A percentile compares a stretch with the other conserved stretches of the same genome.
Evolutionary conservation across 23 tunicate genomes (phyloP).

Genomic region (Trididemnum clinides): DNA sequence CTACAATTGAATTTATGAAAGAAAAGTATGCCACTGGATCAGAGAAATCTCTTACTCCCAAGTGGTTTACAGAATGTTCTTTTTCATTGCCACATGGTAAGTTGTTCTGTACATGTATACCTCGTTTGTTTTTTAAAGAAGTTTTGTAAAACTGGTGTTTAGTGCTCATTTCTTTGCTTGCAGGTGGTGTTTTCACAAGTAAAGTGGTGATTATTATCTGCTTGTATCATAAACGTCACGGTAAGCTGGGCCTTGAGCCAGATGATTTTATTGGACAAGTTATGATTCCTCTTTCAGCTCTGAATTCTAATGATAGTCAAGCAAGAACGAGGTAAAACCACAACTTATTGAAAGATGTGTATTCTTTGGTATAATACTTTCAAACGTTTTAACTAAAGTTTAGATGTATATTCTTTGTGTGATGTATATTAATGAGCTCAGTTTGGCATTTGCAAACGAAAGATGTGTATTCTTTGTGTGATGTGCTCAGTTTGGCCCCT

Average conservation of each 20-base stretch:
- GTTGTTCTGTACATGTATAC: background rate
- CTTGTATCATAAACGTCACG: slow-evolving; percentile 80
- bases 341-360: no score
- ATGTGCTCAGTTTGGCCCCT: no score
- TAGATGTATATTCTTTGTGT: no score
- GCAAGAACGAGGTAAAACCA: slow-evolving; percentile 63
- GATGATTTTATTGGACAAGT: slow-evolving; percentile 87
- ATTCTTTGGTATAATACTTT: no score
- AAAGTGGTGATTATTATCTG: slow-evolving; percentile 55
- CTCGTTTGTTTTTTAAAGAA: background rate
- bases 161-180: background rate
- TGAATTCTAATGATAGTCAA: slow-evolving; percentile 54
- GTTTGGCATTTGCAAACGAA: no score
- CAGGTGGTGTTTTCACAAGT: slow-evolving; percentile 56
- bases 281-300: slow-evolving; percentile 52
- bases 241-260: slow-evolving; percentile 77
- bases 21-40: slow-evolving; percentile 76
- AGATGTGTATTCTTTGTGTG: no score
- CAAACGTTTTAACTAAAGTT: no score
- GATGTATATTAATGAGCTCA: no score
- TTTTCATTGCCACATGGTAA: slow-evolving; percentile 77
- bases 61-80: slow-evolving; percentile 85
- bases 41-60: slow-evolving; percentile 66
- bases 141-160: background rate
- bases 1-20: slow-evolving; percentile 74